Conservation (phyloP, 2,113 vertebrate species). For the Pangasianodon hypophthalmus region DNA sequence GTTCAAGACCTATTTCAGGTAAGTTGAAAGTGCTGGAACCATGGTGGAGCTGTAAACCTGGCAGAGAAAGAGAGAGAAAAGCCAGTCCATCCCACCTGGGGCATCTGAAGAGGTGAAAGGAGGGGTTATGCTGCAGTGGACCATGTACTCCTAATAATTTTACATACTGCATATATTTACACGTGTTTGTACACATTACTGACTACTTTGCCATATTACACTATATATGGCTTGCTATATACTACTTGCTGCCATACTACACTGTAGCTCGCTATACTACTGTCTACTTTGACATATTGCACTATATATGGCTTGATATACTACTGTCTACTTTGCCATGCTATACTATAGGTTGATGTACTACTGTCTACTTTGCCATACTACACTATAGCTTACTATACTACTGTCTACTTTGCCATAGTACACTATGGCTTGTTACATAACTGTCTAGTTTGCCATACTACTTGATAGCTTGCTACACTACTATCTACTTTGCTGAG, state of each 20-base stretch:
- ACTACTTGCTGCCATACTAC: too few species aligned
- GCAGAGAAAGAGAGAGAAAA: conserved; percentile 12
- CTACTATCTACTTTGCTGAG: too few species aligned
- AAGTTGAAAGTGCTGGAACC: not conserved
- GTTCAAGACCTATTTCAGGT: not conserved
- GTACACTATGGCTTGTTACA: not conserved
- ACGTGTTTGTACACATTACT: not conserved
- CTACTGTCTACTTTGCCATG: too few species aligned
- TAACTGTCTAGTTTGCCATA: not conserved
- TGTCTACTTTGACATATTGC: too few species aligned
- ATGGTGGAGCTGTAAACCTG: not conserved
- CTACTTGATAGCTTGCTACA: not conserved
- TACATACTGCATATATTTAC: not conserved
- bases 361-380: too few species aligned
- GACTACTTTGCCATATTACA: too few species aligned
- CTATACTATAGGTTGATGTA: too few species aligned
- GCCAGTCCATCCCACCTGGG: not conserved
- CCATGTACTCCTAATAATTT: not conserved
- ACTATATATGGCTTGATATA: too few species aligned
- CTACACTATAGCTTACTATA: too few species aligned
- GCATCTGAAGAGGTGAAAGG: not conserved
- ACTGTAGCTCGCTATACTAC: too few species aligned
- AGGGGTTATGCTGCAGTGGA: not conserved
- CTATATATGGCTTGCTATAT: too few species aligned
- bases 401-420: too few species aligned